Evolutionary conservation across 2,888 invertebrate genomes (phyloP), one percentile per base, ranked within the genome.

Genomic region (Ditula angustiorana): DNA sequence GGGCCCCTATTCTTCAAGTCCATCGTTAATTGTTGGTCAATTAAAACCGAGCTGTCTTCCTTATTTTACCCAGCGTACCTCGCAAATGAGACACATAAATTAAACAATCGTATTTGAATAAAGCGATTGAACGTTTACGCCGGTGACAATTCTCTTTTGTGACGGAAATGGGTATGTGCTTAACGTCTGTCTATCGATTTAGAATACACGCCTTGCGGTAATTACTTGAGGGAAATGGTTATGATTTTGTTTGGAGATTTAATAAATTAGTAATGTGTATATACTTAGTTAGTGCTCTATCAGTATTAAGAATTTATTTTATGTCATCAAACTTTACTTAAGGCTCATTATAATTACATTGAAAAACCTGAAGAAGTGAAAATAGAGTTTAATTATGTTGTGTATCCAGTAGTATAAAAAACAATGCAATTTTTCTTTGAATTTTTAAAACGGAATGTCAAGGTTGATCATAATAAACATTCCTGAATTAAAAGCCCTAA

Each of bases 141-240:
- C 50, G 63, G 52, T 21, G 63, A 63, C 63, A 61, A 61, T 61
- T 61, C 65, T 56, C 61, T 47, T 56, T 65, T 65, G 61, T 65
- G 60, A 35, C 59, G 53, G 60, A 61, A 60, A 60, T 60, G 61
- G 60, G 49, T 23, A 46, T 60, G 35, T 24, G 46, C 30, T n/a
- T n/a, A n/a, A 37, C 46, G 47, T 28, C 37, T 55, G 53, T 56
- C 47, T 19, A 55, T 26, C 23, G 35, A n/a, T 11, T 49, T 47
- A 28, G 56, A 41, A 56, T 56, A 37, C 26, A 49, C 16, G 21
- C 11, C n/a, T n/a, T 4, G 1, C 7, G 23, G n/a, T 35, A 13
- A 5, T 13, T 13, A 35, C 35, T 35, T 35, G 13, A 24, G 2
- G 16, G 16, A 19, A 19, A 19, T 3, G 41, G 19, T 7, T 5